Base-by-base conservation (phyloP, 2,113 vertebrate species). In the Varanus salvator region DNA sequence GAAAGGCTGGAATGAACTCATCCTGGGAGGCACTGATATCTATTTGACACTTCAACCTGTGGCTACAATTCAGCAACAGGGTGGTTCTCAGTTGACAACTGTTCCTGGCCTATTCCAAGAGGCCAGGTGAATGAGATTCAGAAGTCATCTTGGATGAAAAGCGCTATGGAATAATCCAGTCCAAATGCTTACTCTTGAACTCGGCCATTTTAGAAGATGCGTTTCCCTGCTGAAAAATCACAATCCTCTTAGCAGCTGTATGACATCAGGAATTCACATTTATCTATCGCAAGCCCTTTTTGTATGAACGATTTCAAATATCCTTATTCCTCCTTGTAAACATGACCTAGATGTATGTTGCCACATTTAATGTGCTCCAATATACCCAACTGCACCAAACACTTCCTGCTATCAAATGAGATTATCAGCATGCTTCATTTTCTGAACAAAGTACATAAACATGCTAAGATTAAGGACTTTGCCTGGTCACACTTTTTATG, bases 271-370 rank as follows among this genome's bases (percentile, higher is more conserved):
- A 29, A 9, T 87, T 66, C 27, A 78, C 60, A 64, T 76, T 78
- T 66, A 77, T 87, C 74, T 78, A 77, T 8, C 38, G 19, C 78
- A 82, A 69, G 23, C 82, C 8, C 44, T 77, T 50, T 60, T 66
- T 83, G 34, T 23, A 34, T 54, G 6, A 89, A 60, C 21, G 6
- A 7, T 31, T 27, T 31, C 57, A 9, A 76, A 34, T 52, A 89
- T 23, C 29, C 3, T 44, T 34, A 48, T 34, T 6, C 31, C 14
- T 21, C 11, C 19, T 88, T 81, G 52, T 75, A 84, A 89, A 68
- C 81, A 89, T 89, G 44, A 69, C 72, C 82, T 85, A 89, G 57
- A 89, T 89, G 60, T 75, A 77, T 29, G 54, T 72, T 34, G 6
- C 57, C 29, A 75, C 2, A 68, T 68, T 89, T 78, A 69, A 69